Percentiles rank a stretch among this genome's conserved stretches.
Evolutionary conservation across 2,113 vertebrate species (phyloP).

Genomic region (Paratilapia polleni): DNA sequence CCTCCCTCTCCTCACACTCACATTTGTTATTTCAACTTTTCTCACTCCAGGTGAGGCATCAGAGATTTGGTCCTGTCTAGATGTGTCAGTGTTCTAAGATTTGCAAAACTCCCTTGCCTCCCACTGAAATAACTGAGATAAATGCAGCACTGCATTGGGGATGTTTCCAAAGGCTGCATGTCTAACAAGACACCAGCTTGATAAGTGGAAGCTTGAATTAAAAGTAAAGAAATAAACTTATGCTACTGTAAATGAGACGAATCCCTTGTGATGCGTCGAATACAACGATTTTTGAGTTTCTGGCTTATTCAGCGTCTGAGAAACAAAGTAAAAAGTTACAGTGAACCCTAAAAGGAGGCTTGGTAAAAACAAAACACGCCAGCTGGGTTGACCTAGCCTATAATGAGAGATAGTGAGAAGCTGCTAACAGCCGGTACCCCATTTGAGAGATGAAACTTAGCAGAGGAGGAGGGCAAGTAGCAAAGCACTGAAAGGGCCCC

Average conservation of each 20-base stretch:
- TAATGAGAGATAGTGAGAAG: constrained; percentile 76
- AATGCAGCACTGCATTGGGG: constrained; percentile 34
- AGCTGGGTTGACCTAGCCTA: constrained; percentile 66
- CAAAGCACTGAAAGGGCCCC: constrained; percentile 65
- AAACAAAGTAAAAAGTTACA: constrained; percentile 59
- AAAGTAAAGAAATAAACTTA: constrained; percentile 20
- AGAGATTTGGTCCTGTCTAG: constrained; percentile 39
- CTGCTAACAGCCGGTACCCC: constrained; percentile 71
- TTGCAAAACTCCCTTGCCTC: constrained; percentile 55
- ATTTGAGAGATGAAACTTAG: constrained; percentile 70
- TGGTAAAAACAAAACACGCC: constrained; percentile 65
- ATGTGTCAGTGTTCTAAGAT: constrained; percentile 56
- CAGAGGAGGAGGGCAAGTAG: constrained; percentile 62
- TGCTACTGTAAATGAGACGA: constrained; percentile 41
- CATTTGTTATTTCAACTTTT: constrained; percentile 56
- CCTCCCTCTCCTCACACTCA: not conserved
- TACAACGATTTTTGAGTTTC: constrained; percentile 12
- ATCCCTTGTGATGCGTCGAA: constrained; percentile 31
- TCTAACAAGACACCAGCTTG: constrained; percentile 53
- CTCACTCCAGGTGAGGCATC: constrained; percentile 55
- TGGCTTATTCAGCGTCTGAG: constrained; percentile 13
- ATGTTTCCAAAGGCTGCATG: constrained; percentile 51
- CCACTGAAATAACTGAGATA: constrained; percentile 64
- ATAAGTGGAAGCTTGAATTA: constrained; percentile 43
- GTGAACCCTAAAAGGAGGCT: constrained; percentile 52